Evolutionary conservation across 1,140 invertebrate species (phyloP).

Genomic region (Globodera rostochiensis): DNA sequence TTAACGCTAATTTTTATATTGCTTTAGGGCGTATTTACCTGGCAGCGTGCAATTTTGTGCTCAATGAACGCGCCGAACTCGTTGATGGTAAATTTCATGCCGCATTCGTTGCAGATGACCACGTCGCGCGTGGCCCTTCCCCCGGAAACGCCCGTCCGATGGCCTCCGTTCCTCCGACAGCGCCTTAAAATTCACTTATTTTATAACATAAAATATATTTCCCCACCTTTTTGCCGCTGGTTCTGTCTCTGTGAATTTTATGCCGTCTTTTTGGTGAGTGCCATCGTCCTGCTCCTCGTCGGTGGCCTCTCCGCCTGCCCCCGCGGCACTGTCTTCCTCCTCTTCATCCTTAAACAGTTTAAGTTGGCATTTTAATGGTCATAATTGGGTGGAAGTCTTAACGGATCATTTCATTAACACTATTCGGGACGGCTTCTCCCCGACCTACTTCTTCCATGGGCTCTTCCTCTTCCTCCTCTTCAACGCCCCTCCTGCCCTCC

Average conservation of each 20-base stretch:
- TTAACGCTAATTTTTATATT: slow-evolving; percentile 25
- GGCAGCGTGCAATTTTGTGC: slow-evolving; percentile 59
- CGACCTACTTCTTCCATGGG: not conserved
- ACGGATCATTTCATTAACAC: not conserved
- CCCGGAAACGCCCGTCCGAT: not conserved
- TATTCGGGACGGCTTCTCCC: not conserved
- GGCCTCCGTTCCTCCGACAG: slow-evolving; percentile 5
- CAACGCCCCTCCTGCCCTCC: not conserved
- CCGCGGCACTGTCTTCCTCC: slow-evolving; percentile 28
- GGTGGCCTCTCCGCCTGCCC: slow-evolving; percentile 27
- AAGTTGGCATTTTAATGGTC: too few relatives aligned
- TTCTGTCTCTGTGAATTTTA: not conserved
- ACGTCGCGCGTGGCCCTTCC: slow-evolving; percentile 39
- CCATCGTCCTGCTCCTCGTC: slow-evolving; percentile 11
- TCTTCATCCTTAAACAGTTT: slow-evolving; percentile 28
- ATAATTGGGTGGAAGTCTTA: not conserved
- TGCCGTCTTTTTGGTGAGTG: not conserved
- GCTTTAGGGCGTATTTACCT: slow-evolving; percentile 45
- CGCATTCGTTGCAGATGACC: slow-evolving; percentile 60
- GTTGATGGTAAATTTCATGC: slow-evolving; percentile 48
- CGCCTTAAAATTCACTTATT: not conserved
- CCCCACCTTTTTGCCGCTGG: not conserved
- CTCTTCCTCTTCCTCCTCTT: slow-evolving; percentile 21
- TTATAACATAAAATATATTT: not conserved
- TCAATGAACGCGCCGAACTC: slow-evolving; percentile 59